Percentiles rank a stretch among this genome's conserved stretches.
phyloP scores from a whole-genome alignment of 1,140 invertebrate genomes.

The Drosophila virilis region DNA sequence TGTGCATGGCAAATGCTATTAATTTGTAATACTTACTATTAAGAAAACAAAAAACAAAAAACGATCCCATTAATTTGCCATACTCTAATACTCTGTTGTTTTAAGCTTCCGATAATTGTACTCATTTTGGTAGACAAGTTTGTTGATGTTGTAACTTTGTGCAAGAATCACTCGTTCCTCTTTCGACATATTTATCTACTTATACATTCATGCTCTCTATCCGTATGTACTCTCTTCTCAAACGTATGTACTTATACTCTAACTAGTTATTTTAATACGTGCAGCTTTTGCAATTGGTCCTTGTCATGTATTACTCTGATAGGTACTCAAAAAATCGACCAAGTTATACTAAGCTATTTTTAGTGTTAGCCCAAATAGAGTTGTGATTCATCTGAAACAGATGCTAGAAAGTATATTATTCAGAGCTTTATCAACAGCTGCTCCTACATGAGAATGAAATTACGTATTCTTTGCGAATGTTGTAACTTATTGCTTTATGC shows the following conservation, averaged over 20 bases:
- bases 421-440: too few relatives aligned
- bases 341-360: too few relatives aligned
- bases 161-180: slow-evolving; percentile 29
- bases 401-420: too few relatives aligned
- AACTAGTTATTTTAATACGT: too few relatives aligned
- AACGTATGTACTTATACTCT: background rate
- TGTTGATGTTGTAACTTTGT: slow-evolving; percentile 37
- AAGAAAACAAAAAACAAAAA: background rate
- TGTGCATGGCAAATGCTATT: slow-evolving; percentile 24
- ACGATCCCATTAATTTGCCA: slow-evolving; percentile 1
- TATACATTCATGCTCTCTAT: background rate
- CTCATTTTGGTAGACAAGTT: slow-evolving; percentile 25
- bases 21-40: slow-evolving; percentile 11
- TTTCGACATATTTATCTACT: slow-evolving; percentile 20
- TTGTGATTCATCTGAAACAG: too few relatives aligned
- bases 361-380: too few relatives aligned
- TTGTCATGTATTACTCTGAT: too few relatives aligned
- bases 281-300: too few relatives aligned
- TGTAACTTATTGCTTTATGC: slow-evolving; percentile 1
- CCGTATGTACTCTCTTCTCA: background rate
- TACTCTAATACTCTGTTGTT: slow-evolving; percentile 16
- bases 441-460: too few relatives aligned
- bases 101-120: slow-evolving; percentile 21
- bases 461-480: background rate
- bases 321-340: too few relatives aligned